A percentile compares a stretch with the other conserved stretches of the same genome.
Conservation (phyloP, 2,888 invertebrate genomes). For the Operophtera brumata region DNA sequence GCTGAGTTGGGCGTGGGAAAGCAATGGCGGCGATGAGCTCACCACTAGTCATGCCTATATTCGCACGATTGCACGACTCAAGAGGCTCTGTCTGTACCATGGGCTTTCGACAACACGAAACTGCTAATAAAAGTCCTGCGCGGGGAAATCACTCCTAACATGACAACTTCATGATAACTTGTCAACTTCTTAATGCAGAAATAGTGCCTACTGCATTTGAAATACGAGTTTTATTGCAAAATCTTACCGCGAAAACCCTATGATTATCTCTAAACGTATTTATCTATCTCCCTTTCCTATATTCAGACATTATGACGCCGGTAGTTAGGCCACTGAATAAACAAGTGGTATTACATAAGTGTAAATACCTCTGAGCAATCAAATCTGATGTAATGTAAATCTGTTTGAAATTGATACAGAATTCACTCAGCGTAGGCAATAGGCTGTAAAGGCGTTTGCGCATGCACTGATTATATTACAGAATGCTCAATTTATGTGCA, state of each 20-base stretch:
- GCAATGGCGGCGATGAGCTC: no score
- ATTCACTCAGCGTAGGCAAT: conserved; percentile 24
- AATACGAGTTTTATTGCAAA: conserved; percentile 8
- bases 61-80: no score
- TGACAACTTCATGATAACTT: not conserved
- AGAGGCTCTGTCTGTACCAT: no score
- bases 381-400: conserved; percentile 28
- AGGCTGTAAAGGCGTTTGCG: conserved; percentile 15
- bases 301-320: conserved; percentile 26
- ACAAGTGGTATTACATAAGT: conserved; percentile 27
- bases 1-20: no score
- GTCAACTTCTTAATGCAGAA: conserved; percentile 9
- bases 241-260: conserved; percentile 22
- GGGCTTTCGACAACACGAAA: no score
- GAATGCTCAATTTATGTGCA: not conserved
- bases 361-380: conserved; percentile 21
- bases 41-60: no score
- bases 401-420: conserved; percentile 31
- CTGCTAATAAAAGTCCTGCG: no score
- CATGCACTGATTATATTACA: not conserved
- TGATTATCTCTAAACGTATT: conserved; percentile 14
- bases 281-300: conserved; percentile 19
- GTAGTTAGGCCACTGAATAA: conserved; percentile 14
- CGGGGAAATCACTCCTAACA: no score
- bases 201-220: not conserved